Conservation (phyloP, 2,888 invertebrate species). For the Helicoverpa assulta region DNA sequence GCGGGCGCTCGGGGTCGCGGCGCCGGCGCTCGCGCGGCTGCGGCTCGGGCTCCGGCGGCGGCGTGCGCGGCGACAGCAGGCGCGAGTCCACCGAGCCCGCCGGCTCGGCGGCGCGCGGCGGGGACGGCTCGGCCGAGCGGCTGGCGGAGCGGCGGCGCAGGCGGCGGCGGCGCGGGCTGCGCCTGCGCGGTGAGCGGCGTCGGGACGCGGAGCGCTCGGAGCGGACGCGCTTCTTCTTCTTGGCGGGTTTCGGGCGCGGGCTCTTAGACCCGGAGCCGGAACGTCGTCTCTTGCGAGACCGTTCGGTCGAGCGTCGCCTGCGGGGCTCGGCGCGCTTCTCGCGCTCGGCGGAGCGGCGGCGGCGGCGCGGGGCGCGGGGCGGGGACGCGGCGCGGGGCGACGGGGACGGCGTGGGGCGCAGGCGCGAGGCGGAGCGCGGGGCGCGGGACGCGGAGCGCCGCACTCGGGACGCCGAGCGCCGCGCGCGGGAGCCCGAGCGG, state of each 20-base stretch:
- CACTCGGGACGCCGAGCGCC: constrained; percentile 49
- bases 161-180: constrained; percentile 69
- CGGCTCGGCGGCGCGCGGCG: constrained; percentile 55
- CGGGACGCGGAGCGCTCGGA: constrained; percentile 70
- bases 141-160: constrained; percentile 63
- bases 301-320: constrained; percentile 69
- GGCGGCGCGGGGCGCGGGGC: constrained; percentile 67
- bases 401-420: constrained; percentile 45
- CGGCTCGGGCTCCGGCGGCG: constrained; percentile 67
- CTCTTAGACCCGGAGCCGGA: constrained; percentile 64
- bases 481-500: constrained; percentile 71
- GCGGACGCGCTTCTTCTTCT: constrained; percentile 78
- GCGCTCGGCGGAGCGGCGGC: constrained; percentile 66
- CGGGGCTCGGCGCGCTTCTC: constrained; percentile 65
- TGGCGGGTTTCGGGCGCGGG: constrained; percentile 71
- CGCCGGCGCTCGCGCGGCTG: constrained; percentile 79
- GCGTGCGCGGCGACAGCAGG: constrained; percentile 76
- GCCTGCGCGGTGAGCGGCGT: constrained; percentile 65
- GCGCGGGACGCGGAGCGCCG: constrained; percentile 37
- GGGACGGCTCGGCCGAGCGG: constrained; percentile 42
- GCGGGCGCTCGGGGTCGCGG: constrained; percentile 65
- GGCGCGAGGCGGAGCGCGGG: constrained; percentile 62
- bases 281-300: constrained; percentile 72
- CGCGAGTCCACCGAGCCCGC: constrained; percentile 60
- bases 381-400: constrained; percentile 64